A percentile compares a stretch with the other conserved stretches of the same genome.
Evolutionary conservation across 2,888 invertebrate genomes (phyloP).

Genomic region (Smittia aterrima): DNA sequence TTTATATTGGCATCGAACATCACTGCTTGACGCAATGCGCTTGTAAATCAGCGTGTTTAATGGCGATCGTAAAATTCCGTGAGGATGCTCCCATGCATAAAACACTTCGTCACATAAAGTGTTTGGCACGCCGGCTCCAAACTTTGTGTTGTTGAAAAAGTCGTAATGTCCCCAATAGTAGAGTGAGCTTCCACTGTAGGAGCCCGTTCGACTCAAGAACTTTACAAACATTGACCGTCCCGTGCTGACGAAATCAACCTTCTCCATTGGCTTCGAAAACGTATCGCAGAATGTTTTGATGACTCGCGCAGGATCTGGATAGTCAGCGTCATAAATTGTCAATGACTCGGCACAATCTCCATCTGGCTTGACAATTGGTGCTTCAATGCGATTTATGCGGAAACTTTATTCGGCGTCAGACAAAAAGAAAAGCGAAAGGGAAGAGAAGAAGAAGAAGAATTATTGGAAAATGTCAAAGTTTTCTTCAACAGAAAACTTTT

Average conservation of each 20-base stretch:
- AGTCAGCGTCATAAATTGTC: conserved; percentile 83
- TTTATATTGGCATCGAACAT: conserved; percentile 77
- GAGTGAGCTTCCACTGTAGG: conserved; percentile 89
- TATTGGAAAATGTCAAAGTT: conserved; percentile 43
- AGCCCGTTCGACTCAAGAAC: conserved; percentile 89
- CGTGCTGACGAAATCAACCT: conserved; percentile 87
- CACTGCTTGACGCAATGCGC: conserved; percentile 67
- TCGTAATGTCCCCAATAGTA: conserved; percentile 95
- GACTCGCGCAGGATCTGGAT: conserved; percentile 85
- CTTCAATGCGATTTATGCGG: conserved; percentile 83
- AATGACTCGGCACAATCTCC: conserved; percentile 88
- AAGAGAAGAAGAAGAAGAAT: conserved; percentile 44
- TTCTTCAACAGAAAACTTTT: neutral
- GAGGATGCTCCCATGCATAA: conserved; percentile 76
- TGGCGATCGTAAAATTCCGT: conserved; percentile 76
- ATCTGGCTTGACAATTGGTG: conserved; percentile 80
- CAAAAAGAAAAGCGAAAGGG: neutral
- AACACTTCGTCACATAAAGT: conserved; percentile 86
- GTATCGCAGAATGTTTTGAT: conserved; percentile 95
- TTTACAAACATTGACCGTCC: conserved; percentile 83
- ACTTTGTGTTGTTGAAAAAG: conserved; percentile 86
- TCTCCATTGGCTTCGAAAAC: conserved; percentile 89
- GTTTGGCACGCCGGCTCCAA: conserved; percentile 76
- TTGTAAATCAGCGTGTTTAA: conserved; percentile 86
- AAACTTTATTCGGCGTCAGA: conserved; percentile 58